These are phyloP conservation scores for Drosophila borborema DNA, from an alignment of 2,888 invertebrate genomes.

Conservation along the genomic window DNA sequence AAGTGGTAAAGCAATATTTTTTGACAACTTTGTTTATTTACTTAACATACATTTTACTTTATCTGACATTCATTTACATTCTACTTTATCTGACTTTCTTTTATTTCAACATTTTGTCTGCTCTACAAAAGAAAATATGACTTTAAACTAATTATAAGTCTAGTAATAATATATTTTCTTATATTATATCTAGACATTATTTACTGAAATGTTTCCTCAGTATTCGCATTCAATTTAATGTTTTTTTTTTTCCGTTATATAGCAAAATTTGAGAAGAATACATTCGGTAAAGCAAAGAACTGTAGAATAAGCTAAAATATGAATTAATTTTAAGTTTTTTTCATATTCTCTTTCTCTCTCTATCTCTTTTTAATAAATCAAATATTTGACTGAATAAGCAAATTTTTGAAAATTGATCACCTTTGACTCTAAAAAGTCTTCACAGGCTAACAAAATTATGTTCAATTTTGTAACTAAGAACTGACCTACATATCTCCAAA, in stretches of 20 bases:
- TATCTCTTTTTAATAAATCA: too few relatives aligned
- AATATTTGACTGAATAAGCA: too few relatives aligned
- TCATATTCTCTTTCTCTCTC: too few relatives aligned
- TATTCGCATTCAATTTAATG: neutral
- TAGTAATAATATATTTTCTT: neutral
- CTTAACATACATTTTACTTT: neutral
- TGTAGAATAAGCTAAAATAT: too few relatives aligned
- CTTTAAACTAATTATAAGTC: neutral
- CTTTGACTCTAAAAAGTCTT: too few relatives aligned
- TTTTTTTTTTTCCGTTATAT: neutral
- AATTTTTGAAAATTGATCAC: too few relatives aligned
- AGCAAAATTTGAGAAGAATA: too few relatives aligned
- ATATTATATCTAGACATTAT: neutral
- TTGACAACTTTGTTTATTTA: neutral
- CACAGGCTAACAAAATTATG: too few relatives aligned
- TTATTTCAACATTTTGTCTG: neutral
- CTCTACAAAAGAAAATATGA: neutral
- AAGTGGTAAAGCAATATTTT: neutral
- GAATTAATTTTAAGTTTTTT: too few relatives aligned
- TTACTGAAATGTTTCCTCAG: neutral
- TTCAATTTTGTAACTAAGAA: too few relatives aligned
- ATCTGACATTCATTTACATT: neutral
- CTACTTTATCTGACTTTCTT: neutral
- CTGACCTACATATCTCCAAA: too few relatives aligned
- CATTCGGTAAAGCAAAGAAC: too few relatives aligned